Percentiles rank a stretch among this genome's conserved stretches.
Conservation (phyloP, 2,797 vertebrate genomes). For the Phrynocephalus vlangalii region DNA sequence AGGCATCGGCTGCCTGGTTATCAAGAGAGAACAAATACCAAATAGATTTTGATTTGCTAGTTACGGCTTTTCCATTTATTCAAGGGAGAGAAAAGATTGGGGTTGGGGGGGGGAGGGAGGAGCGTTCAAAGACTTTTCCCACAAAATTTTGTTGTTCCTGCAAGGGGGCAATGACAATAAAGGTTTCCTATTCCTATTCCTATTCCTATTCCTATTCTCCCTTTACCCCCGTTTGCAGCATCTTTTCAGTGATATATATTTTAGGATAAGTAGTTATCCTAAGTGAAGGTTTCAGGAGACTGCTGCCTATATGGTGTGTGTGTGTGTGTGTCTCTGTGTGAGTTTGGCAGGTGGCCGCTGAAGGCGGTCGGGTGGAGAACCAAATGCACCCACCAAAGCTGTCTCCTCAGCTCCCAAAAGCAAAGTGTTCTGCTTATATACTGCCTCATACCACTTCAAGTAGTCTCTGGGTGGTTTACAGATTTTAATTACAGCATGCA, state of each 20-base stretch:
- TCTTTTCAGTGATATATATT: slow-evolving; percentile 59
- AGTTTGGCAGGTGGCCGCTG: slow-evolving; percentile 47
- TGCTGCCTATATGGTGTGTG: slow-evolving; percentile 21
- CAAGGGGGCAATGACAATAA: no score
- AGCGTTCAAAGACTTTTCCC: slow-evolving; percentile 31
- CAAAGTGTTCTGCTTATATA: no score
- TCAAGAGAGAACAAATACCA: slow-evolving; percentile 73
- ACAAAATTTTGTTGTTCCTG: no score
- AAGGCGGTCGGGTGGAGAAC: slow-evolving; percentile 27
- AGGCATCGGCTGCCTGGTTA: slow-evolving; percentile 70
- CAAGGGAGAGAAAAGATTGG: slow-evolving; percentile 61
- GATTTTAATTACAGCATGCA: no score
- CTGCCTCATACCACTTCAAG: no score
- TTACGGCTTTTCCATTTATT: slow-evolving; percentile 64
- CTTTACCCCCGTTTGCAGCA: slow-evolving; percentile 40
- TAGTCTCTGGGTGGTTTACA: no score
- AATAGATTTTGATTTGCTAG: slow-evolving; percentile 73
- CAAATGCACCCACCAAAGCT: slow-evolving; percentile 45
- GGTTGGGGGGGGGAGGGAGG: slow-evolving; percentile 2
- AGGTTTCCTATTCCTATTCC: no score
- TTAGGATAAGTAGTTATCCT: slow-evolving; percentile 60
- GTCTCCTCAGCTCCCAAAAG: slow-evolving; percentile 36
- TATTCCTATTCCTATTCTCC: not conserved
- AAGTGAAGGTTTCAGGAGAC: slow-evolving; percentile 50
- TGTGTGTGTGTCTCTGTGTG: no score